A percentile compares a stretch with the other conserved stretches of the same genome.
These are phyloP conservation scores for Vulpes vulpes DNA, from an alignment of 2,113 vertebrate species.

Conservation along the genomic window DNA sequence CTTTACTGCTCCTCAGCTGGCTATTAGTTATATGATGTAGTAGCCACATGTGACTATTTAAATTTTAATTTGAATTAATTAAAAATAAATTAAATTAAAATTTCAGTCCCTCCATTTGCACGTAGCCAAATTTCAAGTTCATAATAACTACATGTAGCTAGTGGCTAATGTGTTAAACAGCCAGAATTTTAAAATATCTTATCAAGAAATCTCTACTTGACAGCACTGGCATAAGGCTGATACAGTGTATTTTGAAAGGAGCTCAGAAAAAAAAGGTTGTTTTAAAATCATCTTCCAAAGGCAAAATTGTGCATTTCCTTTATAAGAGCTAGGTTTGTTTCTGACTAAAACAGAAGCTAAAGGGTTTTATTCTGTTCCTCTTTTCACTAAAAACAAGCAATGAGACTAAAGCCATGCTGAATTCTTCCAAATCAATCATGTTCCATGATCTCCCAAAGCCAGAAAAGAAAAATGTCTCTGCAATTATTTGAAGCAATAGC, in stretches of 20 bases:
- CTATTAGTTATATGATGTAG: not conserved
- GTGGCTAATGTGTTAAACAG: not conserved
- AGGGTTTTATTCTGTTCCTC: not conserved
- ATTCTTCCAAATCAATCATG: not conserved
- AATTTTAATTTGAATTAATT: not conserved
- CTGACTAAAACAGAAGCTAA: not conserved
- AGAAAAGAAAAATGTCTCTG: not conserved
- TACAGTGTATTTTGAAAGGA: conserved; percentile 12
- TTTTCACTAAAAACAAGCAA: not conserved
- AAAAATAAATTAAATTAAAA: conserved; percentile 3
- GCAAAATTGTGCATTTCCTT: not conserved
- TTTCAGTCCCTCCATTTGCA: not conserved
- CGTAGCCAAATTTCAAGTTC: not conserved
- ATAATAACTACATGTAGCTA: conserved; percentile 4
- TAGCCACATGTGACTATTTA: not conserved
- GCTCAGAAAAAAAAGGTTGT: not conserved
- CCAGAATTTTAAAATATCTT: not conserved
- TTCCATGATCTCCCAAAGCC: not conserved
- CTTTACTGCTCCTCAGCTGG: not conserved
- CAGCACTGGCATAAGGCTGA: not conserved
- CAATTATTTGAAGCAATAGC: not conserved
- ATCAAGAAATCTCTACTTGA: not conserved
- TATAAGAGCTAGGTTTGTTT: conserved; percentile 16
- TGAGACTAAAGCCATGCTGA: not conserved
- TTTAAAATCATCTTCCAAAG: conserved; percentile 14